These are phyloP conservation scores for Xestia c-nigrum DNA, from an alignment of 2,888 invertebrate species.

Conservation along the genomic window DNA sequence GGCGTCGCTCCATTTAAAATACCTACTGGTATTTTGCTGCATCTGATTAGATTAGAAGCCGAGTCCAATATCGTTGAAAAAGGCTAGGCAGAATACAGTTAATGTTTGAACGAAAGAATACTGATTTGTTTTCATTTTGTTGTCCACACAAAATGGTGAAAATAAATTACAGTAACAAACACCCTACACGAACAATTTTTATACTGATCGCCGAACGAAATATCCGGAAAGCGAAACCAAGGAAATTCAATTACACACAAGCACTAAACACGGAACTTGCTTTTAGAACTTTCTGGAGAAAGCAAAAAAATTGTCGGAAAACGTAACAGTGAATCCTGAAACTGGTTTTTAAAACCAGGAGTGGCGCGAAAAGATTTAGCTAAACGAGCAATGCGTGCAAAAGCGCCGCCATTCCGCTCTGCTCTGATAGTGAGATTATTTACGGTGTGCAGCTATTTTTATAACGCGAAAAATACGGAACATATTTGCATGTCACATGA, in stretches of 20 bases:
- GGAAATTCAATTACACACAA: constrained; percentile 14
- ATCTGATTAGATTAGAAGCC: not conserved
- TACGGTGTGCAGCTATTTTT: constrained; percentile 18
- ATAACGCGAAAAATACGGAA: constrained; percentile 13
- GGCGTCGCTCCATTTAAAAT: no score
- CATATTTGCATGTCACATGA: constrained; percentile 49
- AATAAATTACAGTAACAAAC: not conserved
- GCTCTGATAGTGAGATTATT: constrained; percentile 36
- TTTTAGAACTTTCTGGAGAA: constrained; percentile 4
- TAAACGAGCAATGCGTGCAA: constrained; percentile 39
- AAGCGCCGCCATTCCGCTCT: constrained; percentile 11
- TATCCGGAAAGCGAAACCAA: not conserved
- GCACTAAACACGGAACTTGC: not conserved
- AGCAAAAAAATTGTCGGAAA: constrained; percentile 19
- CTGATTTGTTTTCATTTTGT: not conserved
- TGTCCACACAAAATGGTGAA: not conserved
- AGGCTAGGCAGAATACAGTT: not conserved
- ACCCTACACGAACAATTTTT: not conserved
- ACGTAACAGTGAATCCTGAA: constrained; percentile 24
- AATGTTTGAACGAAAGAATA: not conserved
- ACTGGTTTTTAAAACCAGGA: constrained; percentile 33
- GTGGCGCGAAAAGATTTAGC: constrained; percentile 14
- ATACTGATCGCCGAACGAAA: not conserved
- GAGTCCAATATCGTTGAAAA: not conserved
- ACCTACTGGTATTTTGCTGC: not conserved